Conservation (phyloP, 2,113 vertebrate genomes). For the Scytalopus superciliaris region DNA sequence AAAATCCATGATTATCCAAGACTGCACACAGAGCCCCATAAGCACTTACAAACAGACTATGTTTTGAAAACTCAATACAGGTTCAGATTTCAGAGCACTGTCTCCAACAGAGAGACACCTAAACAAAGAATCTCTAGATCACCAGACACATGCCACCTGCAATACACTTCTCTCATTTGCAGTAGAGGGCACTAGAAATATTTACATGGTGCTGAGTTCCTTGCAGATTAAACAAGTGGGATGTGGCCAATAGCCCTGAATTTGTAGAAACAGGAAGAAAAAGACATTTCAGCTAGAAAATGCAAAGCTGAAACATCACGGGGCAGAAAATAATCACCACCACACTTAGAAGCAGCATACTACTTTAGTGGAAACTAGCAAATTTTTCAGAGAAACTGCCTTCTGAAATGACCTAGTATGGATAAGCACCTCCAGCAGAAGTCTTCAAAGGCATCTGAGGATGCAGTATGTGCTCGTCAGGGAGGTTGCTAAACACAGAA, state of each 20-base stretch:
- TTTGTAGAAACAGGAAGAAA: neutral
- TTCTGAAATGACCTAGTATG: neutral
- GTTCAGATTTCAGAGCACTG: neutral
- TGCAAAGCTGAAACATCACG: neutral
- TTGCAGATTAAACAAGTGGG: neutral
- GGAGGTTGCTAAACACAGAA: neutral
- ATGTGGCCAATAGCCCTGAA: neutral
- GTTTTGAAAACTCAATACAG: neutral
- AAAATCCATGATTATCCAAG: neutral
- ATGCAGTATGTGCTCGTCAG: neutral
- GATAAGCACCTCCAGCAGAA: neutral
- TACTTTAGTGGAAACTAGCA: neutral
- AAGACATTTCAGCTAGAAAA: neutral
- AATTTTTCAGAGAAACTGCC: neutral
- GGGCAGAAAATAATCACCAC: neutral
- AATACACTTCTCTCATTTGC: neutral
- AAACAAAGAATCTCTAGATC: neutral
- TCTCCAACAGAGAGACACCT: neutral
- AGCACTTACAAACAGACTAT: neutral
- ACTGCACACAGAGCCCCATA: neutral
- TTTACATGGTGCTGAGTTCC: neutral
- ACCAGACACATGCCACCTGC: neutral
- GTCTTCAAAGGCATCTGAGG: neutral
- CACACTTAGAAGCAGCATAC: neutral
- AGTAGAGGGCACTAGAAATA: neutral